phyloP scores from a whole-genome alignment of 2,888 invertebrate species.

The Altica lythri region DNA sequence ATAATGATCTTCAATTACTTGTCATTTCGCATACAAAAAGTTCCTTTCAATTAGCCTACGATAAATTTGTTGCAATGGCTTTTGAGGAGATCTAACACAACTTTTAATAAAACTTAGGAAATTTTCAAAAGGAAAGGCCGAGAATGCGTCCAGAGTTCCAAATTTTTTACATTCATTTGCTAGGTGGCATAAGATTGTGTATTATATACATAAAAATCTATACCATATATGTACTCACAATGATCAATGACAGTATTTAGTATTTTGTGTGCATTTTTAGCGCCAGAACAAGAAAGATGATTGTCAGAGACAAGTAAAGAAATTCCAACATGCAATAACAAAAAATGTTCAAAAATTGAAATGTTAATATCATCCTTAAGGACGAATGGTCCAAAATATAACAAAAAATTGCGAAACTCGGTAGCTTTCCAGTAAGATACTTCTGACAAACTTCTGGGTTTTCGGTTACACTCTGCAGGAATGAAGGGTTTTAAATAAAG shows the following conservation, averaged over 20 bases:
- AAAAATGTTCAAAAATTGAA: constrained; percentile 25
- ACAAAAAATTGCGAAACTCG: constrained; percentile 24
- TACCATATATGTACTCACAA: constrained; percentile 19
- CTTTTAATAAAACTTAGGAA: constrained; percentile 17
- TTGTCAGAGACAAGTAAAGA: constrained; percentile 8
- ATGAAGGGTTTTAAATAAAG: background rate
- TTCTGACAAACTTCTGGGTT: constrained; percentile 18
- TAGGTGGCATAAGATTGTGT: constrained; percentile 25
- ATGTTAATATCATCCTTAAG: constrained; percentile 13
- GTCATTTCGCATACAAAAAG: too few species aligned
- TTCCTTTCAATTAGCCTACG: constrained; percentile 13
- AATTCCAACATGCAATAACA: constrained; percentile 22
- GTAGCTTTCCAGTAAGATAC: constrained; percentile 14
- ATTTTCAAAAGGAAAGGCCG: constrained; percentile 26
- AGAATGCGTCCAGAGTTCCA: constrained; percentile 27
- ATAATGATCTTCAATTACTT: too few species aligned
- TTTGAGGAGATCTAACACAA: constrained; percentile 15
- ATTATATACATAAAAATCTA: constrained; percentile 25
- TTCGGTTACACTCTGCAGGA: background rate
- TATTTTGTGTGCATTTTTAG: constrained; percentile 13
- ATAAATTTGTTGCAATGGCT: constrained; percentile 22
- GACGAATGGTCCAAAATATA: constrained; percentile 24
- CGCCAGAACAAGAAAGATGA: constrained; percentile 5
- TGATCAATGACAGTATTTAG: constrained; percentile 17
- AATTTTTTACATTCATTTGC: constrained; percentile 14